Evolutionary conservation across 2,888 invertebrate genomes (phyloP).

Genomic region (Acheta domesticus): DNA sequence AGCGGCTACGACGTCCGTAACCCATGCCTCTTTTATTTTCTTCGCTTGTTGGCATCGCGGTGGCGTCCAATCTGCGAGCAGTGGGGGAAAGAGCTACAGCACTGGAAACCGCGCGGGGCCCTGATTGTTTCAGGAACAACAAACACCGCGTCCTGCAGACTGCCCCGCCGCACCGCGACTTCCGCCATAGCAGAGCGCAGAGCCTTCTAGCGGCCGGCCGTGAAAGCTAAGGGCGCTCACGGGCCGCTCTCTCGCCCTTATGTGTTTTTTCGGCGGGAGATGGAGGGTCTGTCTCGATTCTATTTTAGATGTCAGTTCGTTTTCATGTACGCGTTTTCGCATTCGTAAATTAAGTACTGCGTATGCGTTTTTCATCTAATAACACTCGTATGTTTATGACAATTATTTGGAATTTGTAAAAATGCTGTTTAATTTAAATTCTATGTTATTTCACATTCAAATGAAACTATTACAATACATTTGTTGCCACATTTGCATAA

Average conservation of each 20-base stretch:
- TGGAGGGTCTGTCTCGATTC: neutral
- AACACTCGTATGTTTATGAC: too few species aligned
- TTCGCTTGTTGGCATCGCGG: neutral
- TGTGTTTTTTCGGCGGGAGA: slow-evolving; percentile 18
- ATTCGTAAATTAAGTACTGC: too few species aligned
- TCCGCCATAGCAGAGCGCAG: neutral
- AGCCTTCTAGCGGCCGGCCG: neutral
- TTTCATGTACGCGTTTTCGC: neutral
- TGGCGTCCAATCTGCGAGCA: neutral
- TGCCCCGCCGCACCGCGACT: neutral
- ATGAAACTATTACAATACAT: too few species aligned
- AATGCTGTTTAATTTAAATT: too few species aligned
- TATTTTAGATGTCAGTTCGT: neutral
- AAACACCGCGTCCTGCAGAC: neutral
- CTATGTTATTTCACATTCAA: too few species aligned
- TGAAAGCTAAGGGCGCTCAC: neutral
- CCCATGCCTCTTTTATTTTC: too few species aligned
- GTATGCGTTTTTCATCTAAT: too few species aligned
- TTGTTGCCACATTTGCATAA: too few species aligned
- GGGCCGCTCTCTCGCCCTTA: neutral
- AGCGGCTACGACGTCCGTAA: too few species aligned
- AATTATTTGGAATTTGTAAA: too few species aligned
- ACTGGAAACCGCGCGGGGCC: neutral
- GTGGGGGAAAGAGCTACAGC: too few species aligned
- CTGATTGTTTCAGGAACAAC: neutral